Evolutionary conservation across 1,140 invertebrate species (phyloP).

Genomic region (Polyergus mexicanus): DNA sequence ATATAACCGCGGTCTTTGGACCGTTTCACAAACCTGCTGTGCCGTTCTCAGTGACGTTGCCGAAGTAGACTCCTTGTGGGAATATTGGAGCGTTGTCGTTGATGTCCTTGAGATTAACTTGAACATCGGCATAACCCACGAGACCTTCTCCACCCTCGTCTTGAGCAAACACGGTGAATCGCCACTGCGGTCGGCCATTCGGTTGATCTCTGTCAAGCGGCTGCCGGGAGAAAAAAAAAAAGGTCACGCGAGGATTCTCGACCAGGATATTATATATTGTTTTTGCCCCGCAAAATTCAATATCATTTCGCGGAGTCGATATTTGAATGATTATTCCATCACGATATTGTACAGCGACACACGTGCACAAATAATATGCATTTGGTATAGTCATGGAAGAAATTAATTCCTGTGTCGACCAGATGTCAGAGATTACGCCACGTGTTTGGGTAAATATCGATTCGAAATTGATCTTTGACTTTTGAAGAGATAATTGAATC

Average conservation of each 20-base stretch:
- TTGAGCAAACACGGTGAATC: slow-evolving; percentile 99
- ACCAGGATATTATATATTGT: slow-evolving; percentile 24
- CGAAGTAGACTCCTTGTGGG: slow-evolving; percentile 96
- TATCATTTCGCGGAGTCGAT: slow-evolving; percentile 24
- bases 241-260: slow-evolving; percentile 30
- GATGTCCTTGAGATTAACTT: slow-evolving; percentile 98
- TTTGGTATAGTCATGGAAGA: slow-evolving; percentile 36
- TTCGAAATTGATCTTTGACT: neutral
- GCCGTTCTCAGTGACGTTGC: slow-evolving; percentile 98
- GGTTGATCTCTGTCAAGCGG: slow-evolving; percentile 98
- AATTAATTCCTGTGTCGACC: slow-evolving; percentile 19
- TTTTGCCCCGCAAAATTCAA: slow-evolving; percentile 34
- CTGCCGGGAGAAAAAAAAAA: slow-evolving; percentile 84
- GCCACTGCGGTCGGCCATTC: slow-evolving; percentile 97
- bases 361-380: slow-evolving; percentile 56
- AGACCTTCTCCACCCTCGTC: slow-evolving; percentile 98
- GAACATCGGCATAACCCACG: slow-evolving; percentile 99
- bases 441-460: slow-evolving; percentile 12
- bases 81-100: slow-evolving; percentile 99
- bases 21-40: slow-evolving; percentile 90
- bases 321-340: slow-evolving; percentile 61
- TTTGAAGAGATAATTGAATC: neutral
- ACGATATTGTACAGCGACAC: slow-evolving; percentile 41
- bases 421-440: slow-evolving; percentile 2
- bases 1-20: slow-evolving; percentile 7